Evolutionary conservation across 2,797 vertebrate genomes (phyloP), one percentile per base, ranked within the genome.

Genomic region (Pseudochaenichthys georgianus): DNA sequence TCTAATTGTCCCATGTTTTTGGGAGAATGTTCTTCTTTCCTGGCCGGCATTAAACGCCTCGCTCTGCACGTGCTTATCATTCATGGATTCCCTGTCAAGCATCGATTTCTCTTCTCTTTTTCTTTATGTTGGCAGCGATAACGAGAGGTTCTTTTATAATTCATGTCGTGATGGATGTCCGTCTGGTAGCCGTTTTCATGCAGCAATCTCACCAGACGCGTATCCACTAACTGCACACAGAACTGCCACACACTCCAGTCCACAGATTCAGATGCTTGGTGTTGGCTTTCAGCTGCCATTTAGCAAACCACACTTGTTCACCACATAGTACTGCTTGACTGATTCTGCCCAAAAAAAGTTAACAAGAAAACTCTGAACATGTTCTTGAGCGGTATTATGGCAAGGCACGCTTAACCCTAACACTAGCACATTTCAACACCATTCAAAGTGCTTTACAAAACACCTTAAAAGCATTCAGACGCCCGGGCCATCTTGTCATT

Each of bases 161-260:
- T 91, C 73, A 91, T 89, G 78, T 21, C 48, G n/a, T 88, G 87
- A 91, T 88, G 83, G 88, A 87, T 88, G 75, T 82, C 79, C 69
- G 81, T 82, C 68, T 82, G 78, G 70, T 89, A 57, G 83, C 75
- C 58, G 75, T 84, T 84, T 89, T 81, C 79, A 57, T 83, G 75
- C 78, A 75, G 74, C 84, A 87, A 51, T 90, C 87, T 85, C 85
- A 76, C 48, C 66, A 80, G 75, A 69, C 57, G 61, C 72, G 63
- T 78, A 21, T 48, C 64, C 21, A 75, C 80, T 82, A 86, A 48
- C 88, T 76, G 67, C 74, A 63, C 45, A 17, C 1, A 12, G 31
- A n/a, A 2, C 73, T 77, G 88, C 85, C 89, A 92, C 73, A 76
- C 75, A 58, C 82, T 68, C 53, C 73, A 43, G 77, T 81, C 51